phyloP scores from a whole-genome alignment of 2,888 invertebrate genomes.

The Epirrita christyi region DNA sequence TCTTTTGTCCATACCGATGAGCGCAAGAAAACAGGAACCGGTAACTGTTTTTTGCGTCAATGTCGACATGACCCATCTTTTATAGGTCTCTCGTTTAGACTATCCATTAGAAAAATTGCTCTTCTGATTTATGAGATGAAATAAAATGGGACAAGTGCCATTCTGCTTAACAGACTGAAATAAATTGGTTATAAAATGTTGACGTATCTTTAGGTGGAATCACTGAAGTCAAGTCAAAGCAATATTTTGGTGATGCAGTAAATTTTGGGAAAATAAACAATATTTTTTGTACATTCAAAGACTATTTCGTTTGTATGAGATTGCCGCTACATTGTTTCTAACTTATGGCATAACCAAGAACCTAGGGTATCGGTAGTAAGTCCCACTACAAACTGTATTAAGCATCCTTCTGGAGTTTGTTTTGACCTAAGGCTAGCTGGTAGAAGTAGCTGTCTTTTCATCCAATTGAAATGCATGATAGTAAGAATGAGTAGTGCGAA shows the following conservation, averaged over 20 bases:
- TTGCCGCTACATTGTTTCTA: too few relatives aligned
- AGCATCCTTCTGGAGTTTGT: too few relatives aligned
- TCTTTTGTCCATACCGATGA: too few relatives aligned
- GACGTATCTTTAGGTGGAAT: conserved; percentile 10
- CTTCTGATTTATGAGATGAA: conserved; percentile 55
- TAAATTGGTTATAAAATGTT: conserved; percentile 31
- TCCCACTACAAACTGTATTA: too few relatives aligned
- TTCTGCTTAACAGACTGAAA: conserved; percentile 31
- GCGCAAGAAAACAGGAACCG: neutral
- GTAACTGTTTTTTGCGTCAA: conserved; percentile 8
- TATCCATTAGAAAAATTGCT: conserved; percentile 77
- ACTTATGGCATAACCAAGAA: too few relatives aligned
- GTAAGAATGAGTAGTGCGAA: too few relatives aligned
- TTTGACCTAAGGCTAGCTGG: too few relatives aligned
- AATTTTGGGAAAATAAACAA: neutral
- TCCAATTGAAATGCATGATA: too few relatives aligned
- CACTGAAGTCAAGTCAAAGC: neutral
- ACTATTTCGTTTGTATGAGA: too few relatives aligned
- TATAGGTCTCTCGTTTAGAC: conserved; percentile 43
- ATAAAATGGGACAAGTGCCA: conserved; percentile 34
- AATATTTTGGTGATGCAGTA: neutral
- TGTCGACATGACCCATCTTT: conserved; percentile 19
- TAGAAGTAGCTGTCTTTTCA: too few relatives aligned
- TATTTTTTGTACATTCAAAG: too few relatives aligned
- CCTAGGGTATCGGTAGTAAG: too few relatives aligned